Conservation (phyloP, 2,113 vertebrate species). For the Syngnathoides biaculeatus region DNA sequence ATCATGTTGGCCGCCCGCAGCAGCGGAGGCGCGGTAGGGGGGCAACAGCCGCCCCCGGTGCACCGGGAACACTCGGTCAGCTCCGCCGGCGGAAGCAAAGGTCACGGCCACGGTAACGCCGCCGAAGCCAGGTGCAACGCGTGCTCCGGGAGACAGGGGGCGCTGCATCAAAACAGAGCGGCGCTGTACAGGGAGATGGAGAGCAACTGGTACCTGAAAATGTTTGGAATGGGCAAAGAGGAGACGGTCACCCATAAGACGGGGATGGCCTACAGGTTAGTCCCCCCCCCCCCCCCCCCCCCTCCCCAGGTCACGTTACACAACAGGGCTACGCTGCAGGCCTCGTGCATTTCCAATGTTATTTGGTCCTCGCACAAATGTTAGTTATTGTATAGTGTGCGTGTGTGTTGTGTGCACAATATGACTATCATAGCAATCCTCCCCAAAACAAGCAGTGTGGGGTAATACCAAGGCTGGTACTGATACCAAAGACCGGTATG, state of each 20-base stretch:
- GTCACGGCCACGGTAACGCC: constrained; percentile 67
- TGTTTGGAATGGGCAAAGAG: constrained; percentile 81
- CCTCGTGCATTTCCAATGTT: neutral
- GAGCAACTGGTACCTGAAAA: constrained; percentile 87
- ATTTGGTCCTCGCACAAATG: constrained; percentile 4
- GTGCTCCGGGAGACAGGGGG: constrained; percentile 56
- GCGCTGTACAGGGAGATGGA: constrained; percentile 83
- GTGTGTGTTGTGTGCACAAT: neutral
- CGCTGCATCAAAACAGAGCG: constrained; percentile 71
- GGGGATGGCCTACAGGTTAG: constrained; percentile 94
- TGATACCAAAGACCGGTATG: no score
- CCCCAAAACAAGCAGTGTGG: neutral
- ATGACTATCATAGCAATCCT: neutral
- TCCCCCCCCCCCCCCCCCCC: no score
- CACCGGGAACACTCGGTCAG: constrained; percentile 79
- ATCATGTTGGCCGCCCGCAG: constrained; percentile 85
- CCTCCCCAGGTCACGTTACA: no score
- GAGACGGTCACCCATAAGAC: constrained; percentile 78
- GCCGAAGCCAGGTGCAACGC: constrained; percentile 67
- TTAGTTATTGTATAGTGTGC: no score
- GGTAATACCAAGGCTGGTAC: no score
- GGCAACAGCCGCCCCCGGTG: constrained; percentile 67
- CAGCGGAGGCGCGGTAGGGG: constrained; percentile 69
- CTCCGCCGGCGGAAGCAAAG: constrained; percentile 67
- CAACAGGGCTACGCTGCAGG: neutral